Evolutionary conservation across 2,888 invertebrate genomes (phyloP), one percentile per base, ranked within the genome.

Genomic region (Criorhina ranunculi): DNA sequence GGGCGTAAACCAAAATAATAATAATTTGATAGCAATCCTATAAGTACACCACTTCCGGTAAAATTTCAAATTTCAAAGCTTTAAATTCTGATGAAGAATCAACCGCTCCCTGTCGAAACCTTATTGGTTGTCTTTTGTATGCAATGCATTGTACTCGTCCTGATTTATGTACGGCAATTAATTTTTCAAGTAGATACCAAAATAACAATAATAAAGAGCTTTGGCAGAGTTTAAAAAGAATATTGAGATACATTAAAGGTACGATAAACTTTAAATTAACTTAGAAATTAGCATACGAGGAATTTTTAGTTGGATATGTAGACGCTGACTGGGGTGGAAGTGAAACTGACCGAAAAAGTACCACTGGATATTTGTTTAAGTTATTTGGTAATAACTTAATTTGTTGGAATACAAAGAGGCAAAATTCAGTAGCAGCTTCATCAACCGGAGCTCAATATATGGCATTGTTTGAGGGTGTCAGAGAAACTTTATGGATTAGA

Each of bases 141-240:
- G 64, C 69, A 19, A 86, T 87, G 86, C 37, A 70, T 53, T 73
- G 80, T 62, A 73, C 85, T 42, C 15, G 81, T 57, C 78, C 73
- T n/a, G 83, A 79, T 70, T 53, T 86, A 15, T 55, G 75, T 57
- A 66, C 44, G n/a, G 49, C 55, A 12, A 35, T 78, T 9, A 78
- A 70, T 67, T 70, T 70, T 24, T 15, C 70, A 17, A 78, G 70
- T 64, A 59, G 78, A 64, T 78, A 70, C 8, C 19, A 46, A 37
- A 24, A 62, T 15, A 42, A 73, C 31, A 53, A 29, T 31, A 62
- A 64, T 55, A 44, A 53, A 24, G 62, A 64, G 42, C 31, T 75
- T 5, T 75, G 64, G 64, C 19, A 62, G 9, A 62, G 33, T 73
- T 37, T 73, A 19, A 73, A 73, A 73, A 73, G 24, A 31, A 44